Evolutionary conservation across 1,140 invertebrate genomes (phyloP), one percentile per base, ranked within the genome.

Genomic region (Conopomorpha cramerella): DNA sequence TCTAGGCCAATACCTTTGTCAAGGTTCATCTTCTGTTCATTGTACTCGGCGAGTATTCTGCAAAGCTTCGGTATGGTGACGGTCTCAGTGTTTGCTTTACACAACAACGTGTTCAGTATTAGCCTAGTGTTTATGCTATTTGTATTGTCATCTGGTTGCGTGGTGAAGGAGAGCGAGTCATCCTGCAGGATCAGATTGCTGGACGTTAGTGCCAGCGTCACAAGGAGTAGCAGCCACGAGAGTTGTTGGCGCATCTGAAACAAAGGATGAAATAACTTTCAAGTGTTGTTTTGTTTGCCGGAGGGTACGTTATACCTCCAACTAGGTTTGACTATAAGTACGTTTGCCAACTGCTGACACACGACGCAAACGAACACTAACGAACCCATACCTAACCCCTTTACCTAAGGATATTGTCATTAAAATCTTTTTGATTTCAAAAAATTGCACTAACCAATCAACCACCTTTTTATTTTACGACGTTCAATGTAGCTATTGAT

Each of bases 241-340:
- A 72, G 35, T 23, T 37, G 43, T 39, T 51, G 56, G 16, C 53
- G 49, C 55, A 72, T 68, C 70, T 74, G 70, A 26, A 74, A 74
- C 53, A 64, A 62, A 35, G n/a, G n/a, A n/a, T n/a, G n/a, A n/a
- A n/a, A n/a, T n/a, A n/a, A n/a, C n/a, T n/a, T n/a, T n/a, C n/a
- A n/a, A n/a, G n/a, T n/a, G n/a, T n/a, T n/a, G n/a, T n/a, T n/a
- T n/a, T n/a, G n/a, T n/a, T n/a, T n/a, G n/a, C n/a, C n/a, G n/a
- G n/a, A n/a, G n/a, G n/a, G n/a, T n/a, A n/a, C n/a, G n/a, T n/a
- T n/a, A n/a, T n/a, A n/a, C n/a, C n/a, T n/a, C n/a, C n/a, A n/a
- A n/a, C n/a, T n/a, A n/a, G n/a, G n/a, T n/a, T n/a, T n/a, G n/a
- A n/a, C n/a, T n/a, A n/a, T n/a, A n/a, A n/a, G n/a, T n/a, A n/a